phyloP scores from a whole-genome alignment of 2,888 invertebrate species.

The Acleris sparsana region DNA sequence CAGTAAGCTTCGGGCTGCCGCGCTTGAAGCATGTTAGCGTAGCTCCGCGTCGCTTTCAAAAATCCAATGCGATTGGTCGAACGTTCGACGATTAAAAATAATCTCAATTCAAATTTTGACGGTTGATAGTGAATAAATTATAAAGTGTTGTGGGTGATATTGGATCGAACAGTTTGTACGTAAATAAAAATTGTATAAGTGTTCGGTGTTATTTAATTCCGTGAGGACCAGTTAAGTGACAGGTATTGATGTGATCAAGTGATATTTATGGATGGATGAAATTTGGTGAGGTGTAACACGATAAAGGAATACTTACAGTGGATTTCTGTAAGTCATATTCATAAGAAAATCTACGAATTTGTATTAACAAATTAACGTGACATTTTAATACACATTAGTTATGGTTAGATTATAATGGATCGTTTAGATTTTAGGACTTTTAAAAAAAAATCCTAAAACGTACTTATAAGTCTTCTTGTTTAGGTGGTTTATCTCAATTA shows the following conservation, averaged over 20 bases:
- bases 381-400: too few relatives aligned
- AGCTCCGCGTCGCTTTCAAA: constrained; percentile 24
- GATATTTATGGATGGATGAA: constrained; percentile 36
- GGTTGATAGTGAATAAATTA: constrained; percentile 17
- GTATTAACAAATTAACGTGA: too few relatives aligned
- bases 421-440: too few relatives aligned
- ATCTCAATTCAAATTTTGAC: constrained; percentile 25
- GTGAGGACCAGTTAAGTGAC: constrained; percentile 33
- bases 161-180: neutral
- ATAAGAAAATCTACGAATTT: too few relatives aligned
- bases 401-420: too few relatives aligned
- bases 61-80: constrained; percentile 31
- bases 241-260: constrained; percentile 34
- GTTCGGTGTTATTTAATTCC: constrained; percentile 31
- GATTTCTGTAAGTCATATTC: constrained; percentile 26
- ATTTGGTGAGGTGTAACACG: constrained; percentile 23
- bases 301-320: constrained; percentile 28
- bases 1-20: constrained; percentile 72
- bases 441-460: too few relatives aligned
- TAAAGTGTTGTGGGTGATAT: constrained; percentile 15
- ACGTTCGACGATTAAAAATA: constrained; percentile 24
- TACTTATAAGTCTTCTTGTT: too few relatives aligned
- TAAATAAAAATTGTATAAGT: constrained; percentile 14
- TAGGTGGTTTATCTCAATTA: too few relatives aligned
- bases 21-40: constrained; percentile 47